These are phyloP conservation scores for Scolanthus callimorphus DNA, from an alignment of 92 coral and sea anemone genomes.

Conservation along the genomic window DNA sequence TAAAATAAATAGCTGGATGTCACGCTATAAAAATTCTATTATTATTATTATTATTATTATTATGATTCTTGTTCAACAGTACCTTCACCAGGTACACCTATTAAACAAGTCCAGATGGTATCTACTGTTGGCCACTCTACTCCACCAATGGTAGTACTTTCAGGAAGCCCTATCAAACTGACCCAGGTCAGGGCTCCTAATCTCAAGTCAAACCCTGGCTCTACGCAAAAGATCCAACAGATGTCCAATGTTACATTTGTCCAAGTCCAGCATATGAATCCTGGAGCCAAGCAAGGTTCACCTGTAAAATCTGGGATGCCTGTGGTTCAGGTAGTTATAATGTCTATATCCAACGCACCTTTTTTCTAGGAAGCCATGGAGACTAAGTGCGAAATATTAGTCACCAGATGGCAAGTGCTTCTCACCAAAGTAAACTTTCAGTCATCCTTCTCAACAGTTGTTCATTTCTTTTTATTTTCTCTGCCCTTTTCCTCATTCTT, in stretches of 20 bases:
- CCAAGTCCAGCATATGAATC: constrained; percentile 71
- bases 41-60: too few relatives aligned
- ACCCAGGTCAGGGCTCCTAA: constrained; percentile 41
- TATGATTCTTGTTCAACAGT: not conserved
- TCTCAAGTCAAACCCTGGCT: constrained; percentile 9
- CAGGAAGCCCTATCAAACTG: constrained; percentile 82
- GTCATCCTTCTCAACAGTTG: too few relatives aligned
- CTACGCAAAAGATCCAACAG: constrained; percentile 6
- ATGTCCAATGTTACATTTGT: constrained; percentile 62
- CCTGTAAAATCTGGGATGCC: constrained; percentile 9
- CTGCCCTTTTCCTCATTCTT: too few relatives aligned
- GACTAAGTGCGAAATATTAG: too few relatives aligned
- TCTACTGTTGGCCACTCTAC: constrained; percentile 49
- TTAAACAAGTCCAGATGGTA: constrained; percentile 26
- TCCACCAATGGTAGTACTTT: constrained; percentile 61
- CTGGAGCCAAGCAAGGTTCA: constrained; percentile 56
- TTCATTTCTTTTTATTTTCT: too few relatives aligned
- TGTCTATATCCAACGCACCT: too few relatives aligned
- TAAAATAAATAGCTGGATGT: too few relatives aligned
- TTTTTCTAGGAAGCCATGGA: too few relatives aligned
- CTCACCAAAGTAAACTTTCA: too few relatives aligned
- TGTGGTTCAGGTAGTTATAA: too few relatives aligned
- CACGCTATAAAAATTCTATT: too few relatives aligned
- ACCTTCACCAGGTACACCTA: constrained; percentile 23
- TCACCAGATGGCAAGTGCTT: too few relatives aligned